phyloP scores from a whole-genome alignment of 2,888 invertebrate species.

The Tortricodes alternella region DNA sequence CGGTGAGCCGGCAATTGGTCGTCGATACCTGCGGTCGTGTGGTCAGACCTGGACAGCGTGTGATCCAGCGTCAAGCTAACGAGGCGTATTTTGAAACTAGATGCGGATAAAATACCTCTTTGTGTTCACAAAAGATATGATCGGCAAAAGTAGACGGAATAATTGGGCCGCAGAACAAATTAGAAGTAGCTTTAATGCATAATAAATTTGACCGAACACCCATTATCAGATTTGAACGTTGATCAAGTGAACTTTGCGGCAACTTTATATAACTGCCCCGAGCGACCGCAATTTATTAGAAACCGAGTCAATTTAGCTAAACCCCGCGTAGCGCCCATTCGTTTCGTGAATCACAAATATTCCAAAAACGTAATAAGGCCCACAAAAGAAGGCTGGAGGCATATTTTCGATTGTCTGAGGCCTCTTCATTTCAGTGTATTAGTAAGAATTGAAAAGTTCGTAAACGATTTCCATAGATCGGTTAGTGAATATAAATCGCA shows the following conservation, averaged over 20 bases:
- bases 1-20: not conserved
- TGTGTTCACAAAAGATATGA: too few relatives aligned
- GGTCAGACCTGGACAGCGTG: too few relatives aligned
- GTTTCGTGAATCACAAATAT: conserved; percentile 28
- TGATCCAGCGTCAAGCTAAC: too few relatives aligned
- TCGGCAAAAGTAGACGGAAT: not conserved
- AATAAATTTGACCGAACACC: conserved; percentile 28
- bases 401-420: too few relatives aligned
- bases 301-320: conserved; percentile 28
- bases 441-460: too few relatives aligned
- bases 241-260: conserved; percentile 16
- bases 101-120: too few relatives aligned
- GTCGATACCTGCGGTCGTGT: not conserved
- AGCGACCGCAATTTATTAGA: conserved; percentile 29
- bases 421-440: too few relatives aligned
- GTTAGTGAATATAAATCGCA: too few relatives aligned
- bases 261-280: conserved; percentile 25
- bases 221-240: conserved; percentile 21
- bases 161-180: conserved; percentile 14
- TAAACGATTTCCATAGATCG: too few relatives aligned
- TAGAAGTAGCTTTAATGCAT: conserved; percentile 14
- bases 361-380: conserved; percentile 25
- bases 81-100: too few relatives aligned
- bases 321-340: conserved; percentile 24
- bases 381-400: not conserved